Conservation (phyloP, 92 coral and sea anemone genomes). For the Paragorgia papillata region DNA sequence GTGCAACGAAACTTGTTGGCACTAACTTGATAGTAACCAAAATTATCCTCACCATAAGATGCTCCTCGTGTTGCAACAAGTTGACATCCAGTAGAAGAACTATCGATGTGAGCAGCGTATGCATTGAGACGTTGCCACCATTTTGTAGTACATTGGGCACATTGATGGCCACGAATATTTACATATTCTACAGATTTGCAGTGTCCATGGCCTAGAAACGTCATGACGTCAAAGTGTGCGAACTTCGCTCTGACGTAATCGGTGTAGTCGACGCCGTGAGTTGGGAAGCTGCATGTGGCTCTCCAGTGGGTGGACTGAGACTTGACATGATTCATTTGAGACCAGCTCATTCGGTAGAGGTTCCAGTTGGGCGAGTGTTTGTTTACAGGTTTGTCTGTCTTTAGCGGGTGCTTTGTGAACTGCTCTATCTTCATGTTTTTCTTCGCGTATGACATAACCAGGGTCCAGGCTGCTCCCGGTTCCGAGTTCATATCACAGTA, state of each 20-base stretch:
- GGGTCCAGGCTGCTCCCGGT: slow-evolving; percentile 71
- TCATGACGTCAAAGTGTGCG: slow-evolving; percentile 53
- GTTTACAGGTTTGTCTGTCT: slow-evolving; percentile 50
- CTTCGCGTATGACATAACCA: slow-evolving; percentile 60
- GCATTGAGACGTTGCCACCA: slow-evolving; percentile 59
- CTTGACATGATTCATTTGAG: slow-evolving; percentile 54
- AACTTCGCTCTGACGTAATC: slow-evolving; percentile 72
- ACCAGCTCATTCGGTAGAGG: slow-evolving; percentile 53
- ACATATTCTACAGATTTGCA: slow-evolving; percentile 65
- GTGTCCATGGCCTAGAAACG: slow-evolving; percentile 32
- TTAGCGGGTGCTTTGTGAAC: slow-evolving; percentile 7
- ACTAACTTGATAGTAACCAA: slow-evolving; percentile 49
- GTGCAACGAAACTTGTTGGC: slow-evolving; percentile 74
- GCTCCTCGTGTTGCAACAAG: slow-evolving; percentile 51
- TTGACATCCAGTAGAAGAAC: slow-evolving; percentile 53
- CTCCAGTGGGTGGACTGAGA: slow-evolving; percentile 77
- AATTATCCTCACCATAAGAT: slow-evolving; percentile 64
- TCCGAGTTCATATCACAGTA: slow-evolving; percentile 69
- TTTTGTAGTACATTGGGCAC: slow-evolving; percentile 41
- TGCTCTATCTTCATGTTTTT: slow-evolving; percentile 7
- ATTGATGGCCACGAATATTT: slow-evolving; percentile 65
- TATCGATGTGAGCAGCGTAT: slow-evolving; percentile 58
- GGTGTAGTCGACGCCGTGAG: slow-evolving; percentile 58
- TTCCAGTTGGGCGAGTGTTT: slow-evolving; percentile 64
- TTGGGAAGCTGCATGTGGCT: slow-evolving; percentile 66